Conservation (phyloP, 2,888 invertebrate species). For the Morpho helenor region DNA sequence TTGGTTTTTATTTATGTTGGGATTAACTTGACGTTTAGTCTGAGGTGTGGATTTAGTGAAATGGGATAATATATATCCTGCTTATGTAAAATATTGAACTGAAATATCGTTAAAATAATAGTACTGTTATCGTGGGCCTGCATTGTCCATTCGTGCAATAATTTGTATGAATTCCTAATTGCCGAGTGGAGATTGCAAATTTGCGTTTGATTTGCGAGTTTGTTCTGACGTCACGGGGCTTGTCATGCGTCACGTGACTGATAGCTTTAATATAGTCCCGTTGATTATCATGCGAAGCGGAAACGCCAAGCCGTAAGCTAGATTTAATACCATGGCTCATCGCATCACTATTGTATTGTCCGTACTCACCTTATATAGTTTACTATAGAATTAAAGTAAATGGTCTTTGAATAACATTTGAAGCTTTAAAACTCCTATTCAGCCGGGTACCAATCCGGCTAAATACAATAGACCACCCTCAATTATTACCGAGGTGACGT, state of each 20-base stretch:
- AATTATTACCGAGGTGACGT: too few relatives aligned
- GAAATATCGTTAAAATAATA: neutral
- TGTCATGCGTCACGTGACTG: conserved; percentile 69
- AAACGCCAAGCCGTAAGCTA: conserved; percentile 74
- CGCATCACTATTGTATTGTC: conserved; percentile 44
- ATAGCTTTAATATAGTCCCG: conserved; percentile 75
- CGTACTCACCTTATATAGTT: conserved; percentile 35
- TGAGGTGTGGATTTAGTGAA: too few relatives aligned
- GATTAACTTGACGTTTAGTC: too few relatives aligned
- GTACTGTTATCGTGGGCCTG: neutral
- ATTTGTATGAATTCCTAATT: conserved; percentile 42
- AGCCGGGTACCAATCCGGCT: too few relatives aligned
- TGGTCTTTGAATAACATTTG: too few relatives aligned
- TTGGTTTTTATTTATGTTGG: too few relatives aligned
- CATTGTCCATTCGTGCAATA: conserved; percentile 18
- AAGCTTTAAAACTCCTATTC: too few relatives aligned
- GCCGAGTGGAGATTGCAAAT: conserved; percentile 39
- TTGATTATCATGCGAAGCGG: conserved; percentile 68
- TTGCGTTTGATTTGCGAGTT: conserved; percentile 52
- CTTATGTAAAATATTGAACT: too few relatives aligned
- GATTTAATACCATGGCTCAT: conserved; percentile 73
- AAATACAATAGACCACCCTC: too few relatives aligned
- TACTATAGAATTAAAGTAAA: too few relatives aligned
- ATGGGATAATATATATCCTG: too few relatives aligned
- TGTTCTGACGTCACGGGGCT: conserved; percentile 52